phyloP scores from a whole-genome alignment of 1,140 invertebrate species.

The Zaprionus kolodkinae region DNA sequence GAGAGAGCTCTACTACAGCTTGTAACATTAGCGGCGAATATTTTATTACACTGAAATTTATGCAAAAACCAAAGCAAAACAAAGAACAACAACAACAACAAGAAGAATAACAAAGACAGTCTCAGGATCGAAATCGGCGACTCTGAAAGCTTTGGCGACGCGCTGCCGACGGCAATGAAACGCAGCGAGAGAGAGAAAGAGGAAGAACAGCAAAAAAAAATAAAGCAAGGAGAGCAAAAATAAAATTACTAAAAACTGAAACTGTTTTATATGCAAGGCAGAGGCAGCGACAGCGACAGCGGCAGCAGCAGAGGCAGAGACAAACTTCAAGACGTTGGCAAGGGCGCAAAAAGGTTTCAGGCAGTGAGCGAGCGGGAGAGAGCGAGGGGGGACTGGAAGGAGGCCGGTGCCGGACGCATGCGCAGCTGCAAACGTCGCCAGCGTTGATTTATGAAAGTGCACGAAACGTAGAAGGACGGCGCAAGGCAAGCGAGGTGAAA shows the following conservation, averaged over 20 bases:
- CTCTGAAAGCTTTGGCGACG: slow-evolving; percentile 80
- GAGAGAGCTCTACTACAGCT: slow-evolving; percentile 18
- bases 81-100: slow-evolving; percentile 29
- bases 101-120: slow-evolving; percentile 21
- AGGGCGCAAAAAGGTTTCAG: slow-evolving; percentile 79
- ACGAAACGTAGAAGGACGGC: slow-evolving; percentile 49
- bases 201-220: slow-evolving; percentile 3
- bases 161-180: slow-evolving; percentile 70
- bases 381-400: slow-evolving; percentile 17
- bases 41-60: slow-evolving; percentile 80
- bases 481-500: not conserved
- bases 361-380: not conserved
- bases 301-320: slow-evolving; percentile 2
- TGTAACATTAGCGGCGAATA: slow-evolving; percentile 74
- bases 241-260: slow-evolving; percentile 52
- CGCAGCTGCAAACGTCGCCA: slow-evolving; percentile 75
- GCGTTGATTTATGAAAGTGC: slow-evolving; percentile 82
- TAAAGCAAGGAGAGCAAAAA: slow-evolving; percentile 21
- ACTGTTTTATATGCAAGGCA: slow-evolving; percentile 79
- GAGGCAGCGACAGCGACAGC: slow-evolving; percentile 14
- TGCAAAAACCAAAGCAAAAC: slow-evolving; percentile 54
- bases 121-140: slow-evolving; percentile 24
- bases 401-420: slow-evolving; percentile 58
- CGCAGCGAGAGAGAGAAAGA: slow-evolving; percentile 32
- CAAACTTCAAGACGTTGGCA: slow-evolving; percentile 50